A percentile compares a stretch with the other conserved stretches of the same genome.
Conservation (phyloP, 2,113 vertebrate genomes). For the Callithrix jacchus region DNA sequence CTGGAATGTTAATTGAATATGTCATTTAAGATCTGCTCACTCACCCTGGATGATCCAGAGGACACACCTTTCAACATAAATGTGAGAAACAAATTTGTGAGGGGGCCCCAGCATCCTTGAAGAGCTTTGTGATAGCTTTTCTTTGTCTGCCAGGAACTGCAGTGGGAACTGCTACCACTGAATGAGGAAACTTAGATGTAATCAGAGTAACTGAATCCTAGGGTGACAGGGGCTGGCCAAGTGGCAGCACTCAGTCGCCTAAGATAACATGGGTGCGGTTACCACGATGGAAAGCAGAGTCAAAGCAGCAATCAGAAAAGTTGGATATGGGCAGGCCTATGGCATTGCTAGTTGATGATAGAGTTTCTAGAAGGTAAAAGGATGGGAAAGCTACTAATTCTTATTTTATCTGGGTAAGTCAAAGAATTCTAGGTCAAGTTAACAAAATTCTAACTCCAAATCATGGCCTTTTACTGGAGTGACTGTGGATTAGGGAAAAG, state of each 20-base stretch:
- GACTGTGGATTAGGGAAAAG: background rate
- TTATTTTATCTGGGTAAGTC: background rate
- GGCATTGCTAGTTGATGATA: accelerated
- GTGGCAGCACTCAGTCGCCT: too few species aligned
- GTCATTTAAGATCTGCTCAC: background rate
- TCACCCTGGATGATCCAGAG: background rate
- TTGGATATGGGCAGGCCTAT: too few species aligned
- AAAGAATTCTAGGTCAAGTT: background rate
- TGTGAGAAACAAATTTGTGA: background rate
- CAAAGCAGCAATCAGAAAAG: background rate
- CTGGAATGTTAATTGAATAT: background rate
- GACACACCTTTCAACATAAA: background rate
- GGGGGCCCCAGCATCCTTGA: too few species aligned
- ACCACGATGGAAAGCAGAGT: background rate
- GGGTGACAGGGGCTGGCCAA: background rate
- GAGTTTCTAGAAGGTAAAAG: background rate
- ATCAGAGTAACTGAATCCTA: background rate
- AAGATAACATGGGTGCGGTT: background rate
- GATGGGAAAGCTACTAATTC: background rate
- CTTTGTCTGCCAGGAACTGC: background rate
- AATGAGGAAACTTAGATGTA: background rate
- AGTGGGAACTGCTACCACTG: background rate
- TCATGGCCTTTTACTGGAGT: background rate
- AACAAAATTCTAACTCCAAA: background rate
- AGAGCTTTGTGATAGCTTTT: background rate